phyloP scores from a whole-genome alignment of 2,797 vertebrate species.

The Manis crassicaudata region DNA sequence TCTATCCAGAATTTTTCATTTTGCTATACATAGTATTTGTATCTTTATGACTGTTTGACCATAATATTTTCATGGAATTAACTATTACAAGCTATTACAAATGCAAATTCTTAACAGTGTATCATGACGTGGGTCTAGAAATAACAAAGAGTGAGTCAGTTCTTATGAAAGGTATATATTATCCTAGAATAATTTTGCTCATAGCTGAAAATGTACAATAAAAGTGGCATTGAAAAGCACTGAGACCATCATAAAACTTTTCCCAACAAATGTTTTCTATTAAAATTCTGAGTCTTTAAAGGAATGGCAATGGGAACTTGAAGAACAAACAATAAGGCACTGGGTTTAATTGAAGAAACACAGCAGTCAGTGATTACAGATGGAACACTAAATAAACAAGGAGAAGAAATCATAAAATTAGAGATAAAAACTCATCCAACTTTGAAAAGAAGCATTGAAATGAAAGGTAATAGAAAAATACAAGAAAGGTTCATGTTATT shows the following conservation, averaged over 20 bases:
- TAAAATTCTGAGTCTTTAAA: neutral
- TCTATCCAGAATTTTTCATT: neutral
- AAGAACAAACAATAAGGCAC: neutral
- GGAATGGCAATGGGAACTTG: neutral
- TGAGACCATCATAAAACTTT: neutral
- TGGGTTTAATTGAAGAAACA: neutral
- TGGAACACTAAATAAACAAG: neutral
- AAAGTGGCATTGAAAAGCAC: neutral
- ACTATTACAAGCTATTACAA: neutral
- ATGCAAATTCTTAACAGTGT: neutral
- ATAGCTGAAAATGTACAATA: neutral
- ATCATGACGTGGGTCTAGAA: neutral
- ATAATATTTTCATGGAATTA: neutral
- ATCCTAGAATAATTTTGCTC: neutral
- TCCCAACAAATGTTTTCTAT: neutral
- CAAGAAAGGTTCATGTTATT: neutral
- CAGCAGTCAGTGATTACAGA: neutral
- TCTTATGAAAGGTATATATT: neutral
- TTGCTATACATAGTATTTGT: neutral
- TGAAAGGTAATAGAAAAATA: neutral
- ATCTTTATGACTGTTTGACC: neutral
- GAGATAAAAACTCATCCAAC: neutral
- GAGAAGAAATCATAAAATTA: neutral
- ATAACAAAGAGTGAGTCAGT: neutral
- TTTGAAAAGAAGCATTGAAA: neutral